Percentiles rank a stretch among this genome's conserved stretches.
Conservation (phyloP, 2,888 invertebrate species). For the Yponomeuta plumbellus region DNA sequence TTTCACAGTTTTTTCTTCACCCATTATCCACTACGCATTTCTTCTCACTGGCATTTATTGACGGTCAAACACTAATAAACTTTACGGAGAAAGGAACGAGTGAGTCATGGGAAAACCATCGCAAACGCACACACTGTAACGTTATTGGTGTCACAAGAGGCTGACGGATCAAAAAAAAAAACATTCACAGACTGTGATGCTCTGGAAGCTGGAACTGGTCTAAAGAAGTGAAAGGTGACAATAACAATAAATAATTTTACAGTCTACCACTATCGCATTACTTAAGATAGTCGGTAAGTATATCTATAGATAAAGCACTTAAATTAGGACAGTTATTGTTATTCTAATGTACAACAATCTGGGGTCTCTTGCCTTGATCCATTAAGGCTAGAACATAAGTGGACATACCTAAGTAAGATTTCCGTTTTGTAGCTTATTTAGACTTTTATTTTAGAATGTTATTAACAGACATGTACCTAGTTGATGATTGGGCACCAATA, state of each 20-base stretch:
- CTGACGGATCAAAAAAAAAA: slow-evolving; percentile 10
- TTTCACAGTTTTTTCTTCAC: slow-evolving; percentile 35
- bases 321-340: slow-evolving; percentile 3
- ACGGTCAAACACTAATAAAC: slow-evolving; percentile 32
- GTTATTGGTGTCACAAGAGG: slow-evolving; percentile 16
- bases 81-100: slow-evolving; percentile 17
- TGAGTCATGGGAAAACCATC: slow-evolving; percentile 29
- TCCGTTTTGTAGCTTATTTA: no score
- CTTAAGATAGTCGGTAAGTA: neutral
- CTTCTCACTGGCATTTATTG: slow-evolving; percentile 15
- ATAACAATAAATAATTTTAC: slow-evolving; percentile 7
- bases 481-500: no score
- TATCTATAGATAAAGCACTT: slow-evolving; percentile 8
- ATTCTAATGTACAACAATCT: neutral
- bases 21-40: slow-evolving; percentile 20
- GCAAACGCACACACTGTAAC: neutral
- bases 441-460: no score
- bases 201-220: neutral
- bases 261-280: neutral
- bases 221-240: neutral
- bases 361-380: no score
- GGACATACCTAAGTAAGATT: no score
- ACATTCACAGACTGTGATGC: neutral
- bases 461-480: no score
- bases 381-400: no score